Base-by-base conservation (phyloP, 1,140 invertebrate genomes). In the Notospermus geniculatus region DNA sequence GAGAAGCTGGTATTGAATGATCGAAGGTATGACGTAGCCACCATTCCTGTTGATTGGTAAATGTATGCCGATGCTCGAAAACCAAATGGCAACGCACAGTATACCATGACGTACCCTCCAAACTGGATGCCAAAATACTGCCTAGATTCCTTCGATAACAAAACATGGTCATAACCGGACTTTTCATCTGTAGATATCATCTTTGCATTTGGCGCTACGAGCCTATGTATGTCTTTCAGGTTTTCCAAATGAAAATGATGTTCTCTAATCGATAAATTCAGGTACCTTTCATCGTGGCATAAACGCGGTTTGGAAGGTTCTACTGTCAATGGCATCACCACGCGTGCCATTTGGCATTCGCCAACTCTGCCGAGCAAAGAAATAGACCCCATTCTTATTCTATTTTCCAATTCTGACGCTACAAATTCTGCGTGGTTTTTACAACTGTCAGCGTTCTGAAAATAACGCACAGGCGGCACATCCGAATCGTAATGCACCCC, bases 371-470 rank as follows among this genome's bases (percentile, higher is more conserved):
- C 54, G 5, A 27, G 7, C 15, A 22, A 28, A 19, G 27, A 27
- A 13, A 5, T 4, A 32, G 7, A 22, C 15, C n/a, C 54, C 2
- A 27, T 27, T 9, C 29, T 5, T 5, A 55, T 5, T 5, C 27
- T 55, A 19, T 43, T 19, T 43, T 43, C 39, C n/a, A 64, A 32
- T 15, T 55, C 59, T 28, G 0, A 39, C 29, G 22, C 28, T 39
- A 66, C 56, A 54, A 59, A 66, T 2, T 59, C 50, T 32, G 32
- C 39, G 62, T 54, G 29, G 27, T 66, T 53, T 30, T 58, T 59
- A 63, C 64, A 66, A 22, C 11, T 54, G 30, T 2, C 17, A 50
- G 60, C 27, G 52, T 66, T 66, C 23, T 7, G 22, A 45, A 62
- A 62, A 45, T 55, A 59, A 22, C 55, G 39, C 52, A 43, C 56